Evolutionary conservation across 2,113 vertebrate species (phyloP).

Genomic region (Asarcornis scutulata): DNA sequence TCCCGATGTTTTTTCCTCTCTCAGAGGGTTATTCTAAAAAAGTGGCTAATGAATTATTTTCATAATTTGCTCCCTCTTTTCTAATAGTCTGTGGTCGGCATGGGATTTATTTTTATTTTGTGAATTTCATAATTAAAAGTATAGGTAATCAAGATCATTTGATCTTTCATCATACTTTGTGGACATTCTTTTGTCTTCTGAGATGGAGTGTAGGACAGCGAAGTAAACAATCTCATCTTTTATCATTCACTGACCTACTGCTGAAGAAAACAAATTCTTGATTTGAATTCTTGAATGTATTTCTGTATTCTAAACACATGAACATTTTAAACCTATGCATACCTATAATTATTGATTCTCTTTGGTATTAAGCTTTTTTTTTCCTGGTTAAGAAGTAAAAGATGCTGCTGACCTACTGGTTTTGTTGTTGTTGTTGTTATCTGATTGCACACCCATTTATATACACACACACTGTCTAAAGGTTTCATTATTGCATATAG

Average conservation of each 20-base stretch:
- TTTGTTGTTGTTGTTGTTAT: neutral
- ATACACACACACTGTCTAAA: neutral
- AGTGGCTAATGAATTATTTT: neutral
- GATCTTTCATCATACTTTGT: neutral
- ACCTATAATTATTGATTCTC: neutral
- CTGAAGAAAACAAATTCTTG: neutral
- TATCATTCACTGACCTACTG: neutral
- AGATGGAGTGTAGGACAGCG: neutral
- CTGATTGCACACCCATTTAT: neutral
- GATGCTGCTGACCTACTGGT: neutral
- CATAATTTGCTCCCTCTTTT: neutral
- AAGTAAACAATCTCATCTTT: neutral
- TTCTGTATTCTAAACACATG: neutral
- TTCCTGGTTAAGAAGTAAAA: neutral
- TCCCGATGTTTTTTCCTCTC: neutral
- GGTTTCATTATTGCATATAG: constrained; percentile 16
- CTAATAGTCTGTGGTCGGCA: neutral
- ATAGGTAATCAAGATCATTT: neutral
- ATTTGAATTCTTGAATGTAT: neutral
- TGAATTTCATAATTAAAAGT: neutral
- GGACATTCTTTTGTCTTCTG: neutral
- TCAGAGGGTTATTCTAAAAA: neutral
- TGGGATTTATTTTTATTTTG: neutral
- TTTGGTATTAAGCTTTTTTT: neutral
- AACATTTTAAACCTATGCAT: neutral